These are phyloP conservation scores for Parus major DNA, from an alignment of 2,113 vertebrate species.

Conservation along the genomic window DNA sequence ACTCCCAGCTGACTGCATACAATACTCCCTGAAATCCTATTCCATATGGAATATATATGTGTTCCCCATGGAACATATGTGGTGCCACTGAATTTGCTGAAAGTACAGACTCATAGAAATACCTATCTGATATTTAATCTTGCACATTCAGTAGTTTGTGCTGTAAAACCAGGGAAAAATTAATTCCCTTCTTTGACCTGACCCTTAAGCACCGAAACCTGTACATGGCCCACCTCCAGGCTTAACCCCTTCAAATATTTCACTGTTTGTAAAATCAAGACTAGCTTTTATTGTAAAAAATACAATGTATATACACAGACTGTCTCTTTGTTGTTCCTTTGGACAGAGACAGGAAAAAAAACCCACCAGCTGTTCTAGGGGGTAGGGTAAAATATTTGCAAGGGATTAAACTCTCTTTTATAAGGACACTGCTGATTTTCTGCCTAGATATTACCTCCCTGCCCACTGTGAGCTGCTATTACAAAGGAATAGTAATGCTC, in stretches of 20 bases:
- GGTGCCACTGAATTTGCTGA: neutral
- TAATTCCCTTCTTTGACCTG: neutral
- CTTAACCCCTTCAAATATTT: neutral
- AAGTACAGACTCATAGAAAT: neutral
- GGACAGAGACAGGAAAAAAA: neutral
- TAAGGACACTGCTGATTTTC: neutral
- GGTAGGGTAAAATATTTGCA: neutral
- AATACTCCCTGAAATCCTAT: neutral
- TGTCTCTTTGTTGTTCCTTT: neutral
- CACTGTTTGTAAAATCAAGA: neutral
- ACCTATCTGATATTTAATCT: neutral
- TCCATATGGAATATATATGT: neutral
- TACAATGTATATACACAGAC: neutral
- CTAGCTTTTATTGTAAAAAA: neutral
- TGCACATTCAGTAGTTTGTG: neutral
- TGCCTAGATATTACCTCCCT: neutral
- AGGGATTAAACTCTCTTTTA: neutral
- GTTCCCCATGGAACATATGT: neutral
- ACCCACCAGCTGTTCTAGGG: neutral
- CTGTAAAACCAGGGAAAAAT: neutral
- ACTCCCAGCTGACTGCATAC: neutral
- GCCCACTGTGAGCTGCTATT: neutral
- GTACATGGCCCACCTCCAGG: neutral
- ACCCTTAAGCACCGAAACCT: neutral
- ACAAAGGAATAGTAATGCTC: neutral